A percentile compares a stretch with the other conserved stretches of the same genome.
phyloP scores from a whole-genome alignment of 2,797 vertebrate genomes.

The Peromyscus aztecus region DNA sequence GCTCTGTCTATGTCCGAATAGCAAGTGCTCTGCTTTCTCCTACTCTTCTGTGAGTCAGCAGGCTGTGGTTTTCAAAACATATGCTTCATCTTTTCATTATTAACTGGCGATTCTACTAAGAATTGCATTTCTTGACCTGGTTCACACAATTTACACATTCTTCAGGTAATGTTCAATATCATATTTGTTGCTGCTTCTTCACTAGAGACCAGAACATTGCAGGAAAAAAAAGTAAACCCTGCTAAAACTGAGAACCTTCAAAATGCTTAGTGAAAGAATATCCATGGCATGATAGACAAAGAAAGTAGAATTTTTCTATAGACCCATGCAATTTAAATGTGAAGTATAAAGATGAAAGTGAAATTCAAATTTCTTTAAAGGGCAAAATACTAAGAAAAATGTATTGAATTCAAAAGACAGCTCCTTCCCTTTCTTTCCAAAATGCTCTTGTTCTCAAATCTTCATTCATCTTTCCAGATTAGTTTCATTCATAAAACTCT shows the following conservation, averaged over 20 bases:
- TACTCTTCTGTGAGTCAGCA: not conserved
- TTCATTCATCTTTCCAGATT: not conserved
- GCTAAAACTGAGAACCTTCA: not conserved
- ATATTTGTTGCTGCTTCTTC: not conserved
- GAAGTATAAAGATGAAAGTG: constrained; percentile 1
- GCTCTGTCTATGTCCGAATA: not conserved
- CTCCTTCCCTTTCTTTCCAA: not conserved
- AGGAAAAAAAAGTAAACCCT: not conserved
- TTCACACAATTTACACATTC: constrained; percentile 32
- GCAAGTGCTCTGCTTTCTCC: not conserved
- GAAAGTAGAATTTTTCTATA: not conserved
- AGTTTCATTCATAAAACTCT: not conserved
- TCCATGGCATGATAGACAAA: not conserved
- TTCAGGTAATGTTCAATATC: not conserved
- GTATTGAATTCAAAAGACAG: not conserved
- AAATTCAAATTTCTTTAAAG: not conserved
- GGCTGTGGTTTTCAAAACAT: constrained; percentile 58
- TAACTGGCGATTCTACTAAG: not conserved
- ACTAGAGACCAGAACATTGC: not conserved
- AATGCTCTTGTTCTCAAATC: too few species aligned
- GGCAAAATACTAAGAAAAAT: not conserved
- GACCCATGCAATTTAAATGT: not conserved
- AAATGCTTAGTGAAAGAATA: not conserved
- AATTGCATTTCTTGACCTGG: not conserved
- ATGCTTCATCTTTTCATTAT: not conserved